These are phyloP conservation scores for Cynocephalus volans DNA, from an alignment of 2,113 vertebrate genomes.

Conservation along the genomic window DNA sequence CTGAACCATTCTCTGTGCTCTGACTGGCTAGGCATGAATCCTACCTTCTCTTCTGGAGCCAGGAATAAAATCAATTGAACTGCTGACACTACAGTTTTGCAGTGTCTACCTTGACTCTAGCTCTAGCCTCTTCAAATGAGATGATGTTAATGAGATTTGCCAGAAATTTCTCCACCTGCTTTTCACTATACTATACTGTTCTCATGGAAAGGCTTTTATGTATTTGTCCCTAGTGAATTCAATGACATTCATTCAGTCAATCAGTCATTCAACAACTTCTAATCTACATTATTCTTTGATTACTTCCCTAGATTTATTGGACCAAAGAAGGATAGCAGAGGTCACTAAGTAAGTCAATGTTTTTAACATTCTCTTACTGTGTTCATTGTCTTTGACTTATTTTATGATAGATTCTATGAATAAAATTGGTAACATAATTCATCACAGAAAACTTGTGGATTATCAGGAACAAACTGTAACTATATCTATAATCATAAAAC, in stretches of 20 bases:
- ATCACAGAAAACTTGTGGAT: conserved; percentile 1
- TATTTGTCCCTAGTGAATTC: background rate
- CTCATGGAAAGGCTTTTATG: background rate
- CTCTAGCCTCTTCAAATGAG: background rate
- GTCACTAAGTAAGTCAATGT: conserved; percentile 58
- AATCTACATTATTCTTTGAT: conserved; percentile 22
- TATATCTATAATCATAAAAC: background rate
- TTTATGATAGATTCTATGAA: background rate
- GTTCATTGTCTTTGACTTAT: conserved; percentile 1
- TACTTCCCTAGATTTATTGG: conserved; percentile 63
- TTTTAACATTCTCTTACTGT: conserved; percentile 21
- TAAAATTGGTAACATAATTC: background rate
- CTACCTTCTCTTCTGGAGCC: background rate
- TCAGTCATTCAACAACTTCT: conserved; percentile 9
- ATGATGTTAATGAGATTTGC: background rate
- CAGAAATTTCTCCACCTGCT: background rate
- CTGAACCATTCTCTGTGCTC: background rate
- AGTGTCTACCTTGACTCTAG: background rate
- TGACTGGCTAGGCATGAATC: background rate
- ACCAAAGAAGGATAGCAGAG: background rate
- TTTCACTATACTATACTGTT: background rate
- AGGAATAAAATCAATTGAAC: background rate
- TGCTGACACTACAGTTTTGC: background rate
- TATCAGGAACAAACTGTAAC: background rate
- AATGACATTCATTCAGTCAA: background rate